Base-by-base conservation (phyloP, 2,113 vertebrate species). In the Cathartes aura region DNA sequence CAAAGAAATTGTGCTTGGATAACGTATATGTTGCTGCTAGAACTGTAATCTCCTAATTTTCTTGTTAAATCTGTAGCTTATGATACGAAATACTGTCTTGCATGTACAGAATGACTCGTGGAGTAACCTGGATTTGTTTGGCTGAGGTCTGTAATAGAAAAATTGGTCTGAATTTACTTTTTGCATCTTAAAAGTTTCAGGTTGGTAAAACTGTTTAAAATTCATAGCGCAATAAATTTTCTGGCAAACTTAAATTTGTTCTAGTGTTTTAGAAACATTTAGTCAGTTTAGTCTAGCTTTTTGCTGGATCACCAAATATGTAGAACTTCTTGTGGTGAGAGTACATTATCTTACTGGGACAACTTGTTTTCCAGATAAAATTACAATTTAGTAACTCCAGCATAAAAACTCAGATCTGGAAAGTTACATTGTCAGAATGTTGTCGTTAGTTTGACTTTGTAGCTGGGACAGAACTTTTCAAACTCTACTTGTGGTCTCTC, bases 401-500 rank as follows among this genome's bases (percentile, higher is more conserved):
- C 23, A n/a, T 23, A 47, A 59, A 82, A 74, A 6, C 22, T 8
- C 67, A 83, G 12, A 9, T 43, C 27, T 55, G 67, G 9, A 83
- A 47, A 36, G 36, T 72, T 78, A 8, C 5, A 1, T 21, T 78
- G 40, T 79, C 1, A 2, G n/a, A 75, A 66, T 59, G 42, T 87
- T 89, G 15, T n/a, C 1, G 2, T 82, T 55, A n/a, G 43, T 24
- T 85, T 82, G 43, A 19, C 52, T 67, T 9, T 79, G 32, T 66
- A 50, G 68, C 30, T 70, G 62, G 38, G 15, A 74, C 42, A 53
- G 73, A 91, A 63, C 67, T 83, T 91, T 42, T 48, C 30, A 66
- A 91, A 63, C 20, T 52, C 55, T 97, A 29, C 79, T 87, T 95
- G 80, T 96, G 89, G 94, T 95, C 71, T 95, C 91, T 96, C 93